Evolutionary conservation across 2,888 invertebrate genomes (phyloP).

Genomic region (Acanthosepion lycidas): DNA sequence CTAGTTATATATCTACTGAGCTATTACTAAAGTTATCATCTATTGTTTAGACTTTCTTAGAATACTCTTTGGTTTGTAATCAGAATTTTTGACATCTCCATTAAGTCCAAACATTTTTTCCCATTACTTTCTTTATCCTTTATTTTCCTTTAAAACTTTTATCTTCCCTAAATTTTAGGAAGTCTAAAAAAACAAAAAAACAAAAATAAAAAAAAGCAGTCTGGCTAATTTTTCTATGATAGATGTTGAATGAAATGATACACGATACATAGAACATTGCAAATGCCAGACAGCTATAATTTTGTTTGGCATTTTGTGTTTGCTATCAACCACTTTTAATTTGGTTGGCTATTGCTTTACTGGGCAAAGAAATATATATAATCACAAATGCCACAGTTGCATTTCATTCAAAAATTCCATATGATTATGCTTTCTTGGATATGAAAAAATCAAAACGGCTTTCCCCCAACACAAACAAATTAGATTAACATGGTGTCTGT

Average conservation of each 20-base stretch:
- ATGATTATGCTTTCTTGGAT: neutral
- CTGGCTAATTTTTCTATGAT: neutral
- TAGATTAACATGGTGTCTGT: too few relatives aligned
- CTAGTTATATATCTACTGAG: too few relatives aligned
- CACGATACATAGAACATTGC: neutral
- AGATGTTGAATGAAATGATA: neutral
- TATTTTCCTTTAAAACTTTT: neutral
- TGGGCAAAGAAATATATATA: neutral
- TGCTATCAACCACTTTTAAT: neutral
- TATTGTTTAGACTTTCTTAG: neutral
- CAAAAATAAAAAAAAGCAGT: neutral
- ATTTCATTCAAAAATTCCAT: neutral
- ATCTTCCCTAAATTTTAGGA: neutral
- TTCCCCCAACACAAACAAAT: too few relatives aligned
- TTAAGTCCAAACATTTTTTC: rapidly evolving
- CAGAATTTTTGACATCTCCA: neutral
- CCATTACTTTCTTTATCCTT: neutral
- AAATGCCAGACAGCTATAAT: slow-evolving; percentile 8
- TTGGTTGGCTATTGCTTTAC: neutral
- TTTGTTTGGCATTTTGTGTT: neutral
- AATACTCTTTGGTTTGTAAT: neutral
- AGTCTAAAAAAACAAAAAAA: neutral
- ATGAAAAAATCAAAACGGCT: too few relatives aligned
- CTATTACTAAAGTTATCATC: too few relatives aligned
- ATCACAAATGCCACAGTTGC: neutral